Evolutionary conservation across 2,113 vertebrate genomes (phyloP), one percentile per base, ranked within the genome.

Genomic region (Pyxicephalus adspersus): DNA sequence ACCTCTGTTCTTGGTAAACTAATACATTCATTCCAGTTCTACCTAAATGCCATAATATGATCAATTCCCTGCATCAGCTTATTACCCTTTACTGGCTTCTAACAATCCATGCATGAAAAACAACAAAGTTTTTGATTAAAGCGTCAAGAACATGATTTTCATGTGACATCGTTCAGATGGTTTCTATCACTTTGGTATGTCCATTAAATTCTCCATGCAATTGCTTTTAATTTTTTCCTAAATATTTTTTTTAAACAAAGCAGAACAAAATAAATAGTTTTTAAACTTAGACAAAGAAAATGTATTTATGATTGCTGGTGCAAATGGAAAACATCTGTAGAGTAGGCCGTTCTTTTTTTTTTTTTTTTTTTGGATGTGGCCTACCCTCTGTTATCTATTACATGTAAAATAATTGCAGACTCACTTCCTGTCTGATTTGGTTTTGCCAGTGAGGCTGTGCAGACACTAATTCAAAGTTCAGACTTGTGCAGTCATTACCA

Each of bases 1-100:
- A 0, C 64, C 20, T 87, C 86, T 88, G 71, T 71, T 91, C 85
- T 86, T 86, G 77, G 80, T 87, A 89, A 87, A 86, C 58, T 85
- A 84, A 64, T 28, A 64, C 54, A 80, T 84, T 88, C 60, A 57
- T 23, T 84, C 45, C 72, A 86, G 85, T 87, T 87, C 73, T 68
- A 78, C 64, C 78, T 73, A 87, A 87, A 84, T 86, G 20, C 28
- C 83, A 83, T 79, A 26, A 83, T 81, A 57, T 64, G 61, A 83
- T 82, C 2, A 17, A 85, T 84, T 88, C 77, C 23, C 22, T 83
- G 50, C 9, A 45, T 74, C 50, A 80, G 84, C 65, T 79, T 84
- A 79, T 4, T 72, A 64, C 50, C 34, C 28, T 78, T 83, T 52
- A 84, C n/a, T 82, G 34, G 17, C 67, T 26, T 55, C 84, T 68